Conservation (phyloP, 2,888 invertebrate genomes). For the Torymus tubicola region DNA sequence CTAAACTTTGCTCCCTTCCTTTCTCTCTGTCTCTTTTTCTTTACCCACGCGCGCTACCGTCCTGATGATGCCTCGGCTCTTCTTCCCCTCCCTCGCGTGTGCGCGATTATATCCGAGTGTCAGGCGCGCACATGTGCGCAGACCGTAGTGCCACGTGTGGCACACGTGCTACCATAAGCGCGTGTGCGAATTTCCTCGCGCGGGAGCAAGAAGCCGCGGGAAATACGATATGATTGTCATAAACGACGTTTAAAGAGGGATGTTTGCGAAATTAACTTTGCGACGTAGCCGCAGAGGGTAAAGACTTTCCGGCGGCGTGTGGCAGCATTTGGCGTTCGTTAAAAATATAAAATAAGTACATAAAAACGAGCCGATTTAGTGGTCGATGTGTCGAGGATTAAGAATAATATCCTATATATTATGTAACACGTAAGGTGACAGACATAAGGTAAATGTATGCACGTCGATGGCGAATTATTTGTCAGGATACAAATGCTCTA, state of each 20-base stretch:
- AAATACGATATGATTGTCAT: constrained; percentile 38
- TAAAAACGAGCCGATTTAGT: too few species aligned
- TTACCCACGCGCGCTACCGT: background rate
- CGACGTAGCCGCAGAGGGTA: background rate
- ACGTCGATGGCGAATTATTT: too few species aligned
- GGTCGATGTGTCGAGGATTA: too few species aligned
- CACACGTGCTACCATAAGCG: constrained; percentile 37
- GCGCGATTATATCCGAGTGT: constrained; percentile 15
- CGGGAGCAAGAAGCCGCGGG: constrained; percentile 30
- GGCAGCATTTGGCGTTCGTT: too few species aligned
- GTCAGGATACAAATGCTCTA: too few species aligned
- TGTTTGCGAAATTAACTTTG: constrained; percentile 48
- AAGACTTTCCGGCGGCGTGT: background rate
- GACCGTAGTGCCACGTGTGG: constrained; percentile 36
- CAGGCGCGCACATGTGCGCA: constrained; percentile 25
- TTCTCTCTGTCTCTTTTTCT: background rate
- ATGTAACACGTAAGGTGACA: too few species aligned
- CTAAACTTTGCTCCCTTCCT: constrained; percentile 45
- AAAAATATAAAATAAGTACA: too few species aligned
- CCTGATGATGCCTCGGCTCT: background rate
- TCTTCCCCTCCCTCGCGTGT: background rate
- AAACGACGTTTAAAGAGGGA: constrained; percentile 42
- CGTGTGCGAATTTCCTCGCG: constrained; percentile 30
- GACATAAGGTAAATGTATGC: too few species aligned
- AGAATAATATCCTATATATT: too few species aligned